These are phyloP conservation scores for Osmoderma eremita DNA, from an alignment of 2,888 invertebrate species.

Conservation along the genomic window DNA sequence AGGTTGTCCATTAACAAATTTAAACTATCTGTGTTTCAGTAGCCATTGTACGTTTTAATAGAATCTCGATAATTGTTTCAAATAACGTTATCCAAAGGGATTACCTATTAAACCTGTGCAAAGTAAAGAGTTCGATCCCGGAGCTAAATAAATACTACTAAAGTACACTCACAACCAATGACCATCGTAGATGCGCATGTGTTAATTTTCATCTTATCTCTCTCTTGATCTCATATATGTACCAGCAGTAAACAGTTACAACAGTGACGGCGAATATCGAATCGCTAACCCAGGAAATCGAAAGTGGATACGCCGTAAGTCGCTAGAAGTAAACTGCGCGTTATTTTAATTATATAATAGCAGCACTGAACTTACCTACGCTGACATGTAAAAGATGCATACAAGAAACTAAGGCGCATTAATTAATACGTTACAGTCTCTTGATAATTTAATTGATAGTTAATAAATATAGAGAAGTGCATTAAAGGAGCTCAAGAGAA, in stretches of 20 bases:
- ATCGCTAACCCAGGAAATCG: conserved; percentile 24
- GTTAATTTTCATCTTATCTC: conserved; percentile 29
- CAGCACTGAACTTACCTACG: background rate
- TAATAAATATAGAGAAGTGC: conserved; percentile 10
- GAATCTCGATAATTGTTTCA: conserved; percentile 10
- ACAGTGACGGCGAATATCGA: background rate
- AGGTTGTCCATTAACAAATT: background rate
- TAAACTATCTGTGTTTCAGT: no score
- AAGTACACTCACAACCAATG: background rate
- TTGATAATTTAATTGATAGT: conserved; percentile 20
- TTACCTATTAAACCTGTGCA: background rate
- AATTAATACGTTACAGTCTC: conserved; percentile 5
- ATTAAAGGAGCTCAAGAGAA: background rate
- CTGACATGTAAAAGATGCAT: conserved; percentile 10
- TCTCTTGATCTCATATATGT: conserved; percentile 2
- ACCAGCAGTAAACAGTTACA: background rate
- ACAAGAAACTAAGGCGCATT: background rate
- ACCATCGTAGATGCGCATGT: background rate
- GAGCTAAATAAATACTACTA: conserved; percentile 7
- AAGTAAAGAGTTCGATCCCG: conserved; percentile 7
- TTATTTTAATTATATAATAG: conserved; percentile 24
- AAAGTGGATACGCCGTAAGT: conserved; percentile 14
- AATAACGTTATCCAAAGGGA: background rate
- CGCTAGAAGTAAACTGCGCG: background rate
- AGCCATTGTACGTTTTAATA: conserved; percentile 1